Base-by-base conservation (phyloP, 2,797 vertebrate species). In the Amniataba percoides region DNA sequence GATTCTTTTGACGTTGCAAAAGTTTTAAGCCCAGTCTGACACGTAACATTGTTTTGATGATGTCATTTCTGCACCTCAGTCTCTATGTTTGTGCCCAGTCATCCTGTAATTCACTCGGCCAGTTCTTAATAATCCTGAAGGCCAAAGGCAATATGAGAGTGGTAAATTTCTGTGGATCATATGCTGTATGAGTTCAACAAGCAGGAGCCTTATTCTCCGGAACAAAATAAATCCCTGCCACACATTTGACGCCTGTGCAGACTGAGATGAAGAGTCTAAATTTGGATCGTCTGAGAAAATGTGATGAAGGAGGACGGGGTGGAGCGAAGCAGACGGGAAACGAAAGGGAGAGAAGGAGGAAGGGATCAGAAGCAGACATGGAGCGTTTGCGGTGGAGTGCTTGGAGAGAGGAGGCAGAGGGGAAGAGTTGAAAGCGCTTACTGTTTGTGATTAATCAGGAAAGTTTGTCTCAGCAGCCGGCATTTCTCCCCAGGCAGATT, bases 251-350 rank as follows among this genome's bases (percentile, higher is more conserved):
- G 27, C n/a, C 36, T 55, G 16, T 60, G 51, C 52, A 27, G 43
- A 45, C 16, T 19, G 12, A 57, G 34, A 83, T 77, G 21, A 79
- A 64, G 77, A 61, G 42, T 78, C 74, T 79, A 67, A 84, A 53
- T 61, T 60, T 78, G 43, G 81, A 61, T 64, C 14, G 7, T 55
- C 23, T 46, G 27, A 57, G 52, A 42, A 42, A 11, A 58, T 12
- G n/a, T 60, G 5, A 23, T 4, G 8, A 56, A 36, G 42, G 43
- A 63, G 18, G 13, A 25, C 0, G 52, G 14, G 40, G 63, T 59
- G 13, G 49, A n/a, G 45, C 2, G 25, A 79, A 51, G 8, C 49
- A 74, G 43, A 59, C 42, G 18, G 21, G 25, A n/a, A n/a, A n/a
- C n/a, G 13, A 48, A 36, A 60, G 63, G 64, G 14, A 8, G 39